phyloP scores from a whole-genome alignment of 2,888 invertebrate species.

The Heterodera filipjevi region DNA sequence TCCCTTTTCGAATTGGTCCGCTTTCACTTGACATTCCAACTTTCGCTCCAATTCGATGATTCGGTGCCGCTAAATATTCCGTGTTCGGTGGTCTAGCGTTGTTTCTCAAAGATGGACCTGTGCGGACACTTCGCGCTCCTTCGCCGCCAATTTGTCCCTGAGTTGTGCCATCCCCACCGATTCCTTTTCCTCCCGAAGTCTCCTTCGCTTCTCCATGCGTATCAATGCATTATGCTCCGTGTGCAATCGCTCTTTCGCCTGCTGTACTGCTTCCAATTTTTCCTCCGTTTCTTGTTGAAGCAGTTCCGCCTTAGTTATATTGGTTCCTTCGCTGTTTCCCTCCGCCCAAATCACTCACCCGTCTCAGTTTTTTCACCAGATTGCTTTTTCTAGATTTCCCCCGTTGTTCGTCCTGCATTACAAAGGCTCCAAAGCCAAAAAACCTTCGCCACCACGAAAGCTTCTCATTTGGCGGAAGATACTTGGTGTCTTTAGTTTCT shows the following conservation, averaged over 20 bases:
- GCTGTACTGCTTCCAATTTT: constrained; percentile 32
- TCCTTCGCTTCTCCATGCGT: neutral
- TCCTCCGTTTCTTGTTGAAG: constrained; percentile 34
- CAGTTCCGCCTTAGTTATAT: constrained; percentile 31
- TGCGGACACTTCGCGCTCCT: constrained; percentile 53
- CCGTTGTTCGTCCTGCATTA: too few relatives aligned
- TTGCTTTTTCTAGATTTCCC: too few relatives aligned
- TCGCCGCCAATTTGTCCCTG: constrained; percentile 55
- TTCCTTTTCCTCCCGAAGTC: constrained; percentile 26
- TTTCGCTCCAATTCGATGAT: constrained; percentile 38
- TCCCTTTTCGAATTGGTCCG: too few relatives aligned
- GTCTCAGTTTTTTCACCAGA: constrained; percentile 24
- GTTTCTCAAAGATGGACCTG: constrained; percentile 20
- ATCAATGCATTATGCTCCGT: constrained; percentile 34
- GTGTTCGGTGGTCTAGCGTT: neutral
- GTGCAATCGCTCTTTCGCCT: constrained; percentile 33
- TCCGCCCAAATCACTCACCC: constrained; percentile 20
- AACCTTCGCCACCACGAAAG: too few relatives aligned
- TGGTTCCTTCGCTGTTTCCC: neutral
- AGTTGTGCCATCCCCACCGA: constrained; percentile 47
- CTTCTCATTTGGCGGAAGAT: too few relatives aligned
- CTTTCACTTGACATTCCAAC: constrained; percentile 21
- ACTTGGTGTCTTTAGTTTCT: too few relatives aligned
- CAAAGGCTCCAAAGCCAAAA: too few relatives aligned
- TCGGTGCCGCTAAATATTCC: constrained; percentile 29